These are phyloP conservation scores for Chamaetylas fuelleborni DNA, from an alignment of 2,113 vertebrate genomes.

Conservation along the genomic window DNA sequence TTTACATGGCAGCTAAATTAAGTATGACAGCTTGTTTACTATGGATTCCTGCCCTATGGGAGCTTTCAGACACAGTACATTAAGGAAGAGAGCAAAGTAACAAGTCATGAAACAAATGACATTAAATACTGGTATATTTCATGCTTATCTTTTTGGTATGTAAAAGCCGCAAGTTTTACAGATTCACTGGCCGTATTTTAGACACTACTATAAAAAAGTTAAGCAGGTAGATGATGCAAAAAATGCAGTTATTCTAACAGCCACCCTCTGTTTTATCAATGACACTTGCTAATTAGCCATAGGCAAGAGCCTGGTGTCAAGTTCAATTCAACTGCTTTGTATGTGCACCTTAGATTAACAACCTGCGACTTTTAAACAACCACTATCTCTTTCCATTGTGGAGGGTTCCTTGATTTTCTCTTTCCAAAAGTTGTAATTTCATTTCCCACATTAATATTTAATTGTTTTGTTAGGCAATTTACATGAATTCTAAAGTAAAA, in stretches of 20 bases:
- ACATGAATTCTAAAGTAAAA: neutral
- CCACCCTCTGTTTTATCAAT: neutral
- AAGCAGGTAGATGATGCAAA: neutral
- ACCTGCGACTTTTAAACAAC: neutral
- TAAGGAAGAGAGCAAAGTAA: slow-evolving; percentile 9
- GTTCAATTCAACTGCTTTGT: neutral
- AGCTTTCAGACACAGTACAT: slow-evolving; percentile 32
- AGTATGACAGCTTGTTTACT: slow-evolving; percentile 41
- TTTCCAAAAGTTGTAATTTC: neutral
- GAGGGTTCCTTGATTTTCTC: neutral
- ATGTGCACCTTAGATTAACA: neutral
- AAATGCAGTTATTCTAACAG: neutral
- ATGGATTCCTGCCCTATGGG: neutral
- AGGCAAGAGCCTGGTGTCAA: neutral
- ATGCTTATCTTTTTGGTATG: neutral
- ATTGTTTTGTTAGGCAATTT: neutral
- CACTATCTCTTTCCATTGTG: neutral
- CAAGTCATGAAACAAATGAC: neutral
- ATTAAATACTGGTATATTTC: neutral
- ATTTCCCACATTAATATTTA: neutral
- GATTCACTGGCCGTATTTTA: neutral
- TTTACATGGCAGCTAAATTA: slow-evolving; percentile 15
- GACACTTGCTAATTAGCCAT: neutral
- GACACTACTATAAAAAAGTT: neutral
- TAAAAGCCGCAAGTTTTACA: neutral